Base-by-base conservation (phyloP, 1,140 invertebrate genomes). In the Drosophila watanabei region DNA sequence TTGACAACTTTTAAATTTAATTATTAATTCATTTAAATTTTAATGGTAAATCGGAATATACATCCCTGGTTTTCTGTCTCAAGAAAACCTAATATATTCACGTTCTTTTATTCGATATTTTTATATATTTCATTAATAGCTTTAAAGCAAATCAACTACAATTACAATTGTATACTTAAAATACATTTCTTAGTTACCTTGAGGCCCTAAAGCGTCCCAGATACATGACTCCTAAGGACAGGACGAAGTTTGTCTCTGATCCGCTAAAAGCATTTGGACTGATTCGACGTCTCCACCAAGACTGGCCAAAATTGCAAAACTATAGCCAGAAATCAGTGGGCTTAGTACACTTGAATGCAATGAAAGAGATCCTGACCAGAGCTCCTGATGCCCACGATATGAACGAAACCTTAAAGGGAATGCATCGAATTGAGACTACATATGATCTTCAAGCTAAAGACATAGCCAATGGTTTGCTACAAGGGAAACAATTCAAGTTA, bases 391-490 rank as follows among this genome's bases (percentile, higher is more conserved):
- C 96, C 59, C 97, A 97, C 92, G 98, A 99, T 94, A 94, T 99
- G 62, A 96, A 96, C 80, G 98, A 98, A 8, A 98, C 98, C 7
- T 98, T 98, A 8, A 95, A 96, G 37, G 98, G 98, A 32, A 94
- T 99, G 43, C 96, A 98, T 75, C 95, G 98, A 60, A 95, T 99
- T 16, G 98, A 99, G 93, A 97, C 98, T 88, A 99, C 98, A 2
- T 99, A 99, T 93, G 95, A 97, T 68, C 94, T 99, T 9, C 96
- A 98, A 48, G 97, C 98, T 5, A 94, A 95, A 3, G 96, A 97
- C 43, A 95, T 99, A 57, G 97, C 98, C 2, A 94, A 96, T 51
- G 99, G 99, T 10, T 95, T 97, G 72, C 94, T 99, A 24, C 96
- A 97, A 83, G 97, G 97, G 3, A 95, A 97, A 16, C 95, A 96